A percentile compares a stretch with the other conserved stretches of the same genome.
These are phyloP conservation scores for Rhopalosiphum padi DNA, from an alignment of 1,140 invertebrate genomes.

Conservation along the genomic window DNA sequence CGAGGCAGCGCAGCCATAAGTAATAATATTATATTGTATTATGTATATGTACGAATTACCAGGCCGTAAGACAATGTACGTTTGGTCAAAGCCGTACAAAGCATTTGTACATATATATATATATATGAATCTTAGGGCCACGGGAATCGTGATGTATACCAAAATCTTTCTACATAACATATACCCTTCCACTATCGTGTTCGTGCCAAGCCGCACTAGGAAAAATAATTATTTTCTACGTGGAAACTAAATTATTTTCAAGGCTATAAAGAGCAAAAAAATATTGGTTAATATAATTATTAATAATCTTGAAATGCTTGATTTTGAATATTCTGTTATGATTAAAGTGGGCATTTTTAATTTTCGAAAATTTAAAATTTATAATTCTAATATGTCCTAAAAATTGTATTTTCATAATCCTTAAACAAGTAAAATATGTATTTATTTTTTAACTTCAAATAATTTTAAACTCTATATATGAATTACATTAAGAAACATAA, in stretches of 20 bases:
- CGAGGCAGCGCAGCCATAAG: neutral
- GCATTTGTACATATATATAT: neutral
- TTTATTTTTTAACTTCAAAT: too few species aligned
- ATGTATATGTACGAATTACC: neutral
- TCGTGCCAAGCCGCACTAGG: neutral
- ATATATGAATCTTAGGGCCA: neutral
- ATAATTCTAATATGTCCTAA: too few species aligned
- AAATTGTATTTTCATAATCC: too few species aligned
- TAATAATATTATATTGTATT: neutral
- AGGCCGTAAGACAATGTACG: neutral
- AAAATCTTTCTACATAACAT: neutral
- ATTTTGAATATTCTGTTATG: too few species aligned
- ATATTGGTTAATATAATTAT: neutral
- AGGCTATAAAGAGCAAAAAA: neutral
- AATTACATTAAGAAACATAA: too few species aligned
- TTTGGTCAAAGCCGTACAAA: neutral
- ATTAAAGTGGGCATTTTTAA: too few species aligned
- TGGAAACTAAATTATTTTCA: too few species aligned
- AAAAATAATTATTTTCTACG: neutral
- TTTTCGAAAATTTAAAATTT: too few species aligned
- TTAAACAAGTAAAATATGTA: too few species aligned
- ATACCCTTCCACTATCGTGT: neutral
- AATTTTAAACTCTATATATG: too few species aligned
- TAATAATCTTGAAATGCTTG: neutral
- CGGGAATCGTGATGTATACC: neutral